phyloP scores from a whole-genome alignment of 2,797 vertebrate species.

The Cheirogaleus major region DNA sequence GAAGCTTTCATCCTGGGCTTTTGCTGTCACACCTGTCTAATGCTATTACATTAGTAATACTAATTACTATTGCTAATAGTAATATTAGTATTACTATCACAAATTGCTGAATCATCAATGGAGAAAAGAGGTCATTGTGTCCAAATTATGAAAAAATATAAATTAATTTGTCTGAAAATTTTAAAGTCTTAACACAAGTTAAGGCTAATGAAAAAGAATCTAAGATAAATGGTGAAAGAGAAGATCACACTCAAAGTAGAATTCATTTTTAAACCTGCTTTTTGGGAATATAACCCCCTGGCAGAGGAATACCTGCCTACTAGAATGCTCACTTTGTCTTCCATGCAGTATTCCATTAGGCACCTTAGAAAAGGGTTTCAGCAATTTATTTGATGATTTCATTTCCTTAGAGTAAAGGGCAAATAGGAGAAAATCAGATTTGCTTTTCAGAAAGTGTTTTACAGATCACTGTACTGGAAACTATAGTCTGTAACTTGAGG shows the following conservation, averaged over 20 bases:
- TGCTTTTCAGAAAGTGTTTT: conserved; percentile 61
- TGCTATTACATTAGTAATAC: not conserved
- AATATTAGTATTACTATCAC: not conserved
- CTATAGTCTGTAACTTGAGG: conserved; percentile 31
- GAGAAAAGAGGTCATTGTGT: not conserved
- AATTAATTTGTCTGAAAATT: conserved; percentile 48
- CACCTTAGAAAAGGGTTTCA: not conserved
- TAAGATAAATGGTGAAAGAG: not conserved
- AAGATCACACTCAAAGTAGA: not conserved
- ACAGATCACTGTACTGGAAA: conserved; percentile 23
- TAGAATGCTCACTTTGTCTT: not conserved
- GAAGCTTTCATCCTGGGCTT: conserved; percentile 15
- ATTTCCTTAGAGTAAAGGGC: conserved; percentile 6
- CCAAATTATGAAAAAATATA: not conserved
- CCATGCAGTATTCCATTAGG: not conserved
- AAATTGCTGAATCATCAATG: conserved; percentile 6
- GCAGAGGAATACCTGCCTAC: not conserved
- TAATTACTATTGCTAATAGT: too few species aligned
- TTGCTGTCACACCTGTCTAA: not conserved
- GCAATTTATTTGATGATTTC: not conserved
- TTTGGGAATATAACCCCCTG: not conserved
- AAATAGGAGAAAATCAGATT: conserved; percentile 46
- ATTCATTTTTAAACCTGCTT: not conserved
- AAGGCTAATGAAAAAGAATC: not conserved
- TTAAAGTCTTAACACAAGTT: conserved; percentile 16